Evolutionary conservation across 2,113 vertebrate genomes (phyloP).

Genomic region (Nesogale talazaci): DNA sequence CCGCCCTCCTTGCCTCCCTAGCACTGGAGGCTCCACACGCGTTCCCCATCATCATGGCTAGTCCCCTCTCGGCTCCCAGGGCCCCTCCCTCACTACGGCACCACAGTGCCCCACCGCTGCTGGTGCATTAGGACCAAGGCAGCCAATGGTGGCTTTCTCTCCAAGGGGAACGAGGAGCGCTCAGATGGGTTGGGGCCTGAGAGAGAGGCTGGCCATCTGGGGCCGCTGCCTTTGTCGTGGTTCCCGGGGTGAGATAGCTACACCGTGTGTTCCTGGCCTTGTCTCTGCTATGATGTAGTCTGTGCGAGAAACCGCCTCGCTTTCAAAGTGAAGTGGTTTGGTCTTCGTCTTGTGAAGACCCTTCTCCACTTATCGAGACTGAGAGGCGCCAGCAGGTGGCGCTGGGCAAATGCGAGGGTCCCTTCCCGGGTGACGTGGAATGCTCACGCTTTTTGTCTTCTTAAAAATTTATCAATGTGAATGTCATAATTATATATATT

Average conservation of each 20-base stretch:
- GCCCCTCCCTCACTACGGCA: too few relatives aligned
- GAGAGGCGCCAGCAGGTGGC: constrained; percentile 76
- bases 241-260: constrained; percentile 44
- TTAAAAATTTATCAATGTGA: constrained; percentile 88
- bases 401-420: constrained; percentile 82
- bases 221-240: constrained; percentile 74
- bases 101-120: fast-evolving
- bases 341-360: constrained; percentile 80
- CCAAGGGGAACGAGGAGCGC: constrained; percentile 50
- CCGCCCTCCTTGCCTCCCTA: not conserved
- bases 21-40: not conserved
- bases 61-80: too few relatives aligned
- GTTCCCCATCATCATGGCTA: fast-evolving
- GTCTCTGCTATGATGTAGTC: constrained; percentile 78
- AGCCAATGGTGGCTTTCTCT: constrained; percentile 76
- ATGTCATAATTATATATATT: constrained; percentile 91
- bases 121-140: constrained; percentile 47
- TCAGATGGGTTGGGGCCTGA: constrained; percentile 60
- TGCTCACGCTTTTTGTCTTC: constrained; percentile 87
- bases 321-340: constrained; percentile 80
- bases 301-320: constrained; percentile 80
- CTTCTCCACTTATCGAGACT: constrained; percentile 80
- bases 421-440: constrained; percentile 81
- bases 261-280: constrained; percentile 77
- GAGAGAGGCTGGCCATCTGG: constrained; percentile 72